These are phyloP conservation scores for Neolamprologus variostigma DNA, from an alignment of 2,113 vertebrate genomes.

Conservation along the genomic window DNA sequence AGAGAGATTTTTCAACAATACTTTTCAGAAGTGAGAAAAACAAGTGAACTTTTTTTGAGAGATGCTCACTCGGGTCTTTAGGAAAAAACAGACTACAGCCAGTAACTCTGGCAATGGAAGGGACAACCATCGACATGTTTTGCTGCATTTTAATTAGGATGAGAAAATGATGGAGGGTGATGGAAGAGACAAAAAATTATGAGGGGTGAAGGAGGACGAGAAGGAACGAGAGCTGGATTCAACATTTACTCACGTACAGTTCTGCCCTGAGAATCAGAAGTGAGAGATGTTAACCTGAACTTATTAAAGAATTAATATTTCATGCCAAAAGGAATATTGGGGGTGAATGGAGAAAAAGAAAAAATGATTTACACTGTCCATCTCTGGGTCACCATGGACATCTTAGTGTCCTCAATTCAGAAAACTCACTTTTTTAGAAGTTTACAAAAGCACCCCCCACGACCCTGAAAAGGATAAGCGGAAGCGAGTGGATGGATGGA, in stretches of 20 bases:
- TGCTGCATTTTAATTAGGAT: background rate
- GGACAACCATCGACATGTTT: background rate
- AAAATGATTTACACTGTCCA: background rate
- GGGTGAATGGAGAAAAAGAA: background rate
- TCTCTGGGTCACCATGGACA: background rate
- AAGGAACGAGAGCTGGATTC: background rate
- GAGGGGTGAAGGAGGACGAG: background rate
- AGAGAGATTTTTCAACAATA: background rate
- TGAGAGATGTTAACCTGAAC: slow-evolving; percentile 24
- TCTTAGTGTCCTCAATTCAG: background rate
- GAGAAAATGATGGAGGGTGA: background rate
- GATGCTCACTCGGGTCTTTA: background rate
- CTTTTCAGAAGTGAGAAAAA: background rate
- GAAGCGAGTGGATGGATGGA: background rate
- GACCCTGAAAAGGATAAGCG: background rate
- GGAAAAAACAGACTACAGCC: background rate
- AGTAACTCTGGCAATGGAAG: background rate
- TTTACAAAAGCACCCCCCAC: background rate
- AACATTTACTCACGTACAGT: background rate
- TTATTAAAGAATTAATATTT: slow-evolving; percentile 66
- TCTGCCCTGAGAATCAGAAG: background rate
- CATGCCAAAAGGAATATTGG: slow-evolving; percentile 8
- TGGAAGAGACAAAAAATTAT: background rate
- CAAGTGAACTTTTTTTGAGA: background rate
- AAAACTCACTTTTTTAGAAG: background rate